These are phyloP conservation scores for Papilio demoleus DNA, from an alignment of 2,888 invertebrate genomes.

Conservation along the genomic window DNA sequence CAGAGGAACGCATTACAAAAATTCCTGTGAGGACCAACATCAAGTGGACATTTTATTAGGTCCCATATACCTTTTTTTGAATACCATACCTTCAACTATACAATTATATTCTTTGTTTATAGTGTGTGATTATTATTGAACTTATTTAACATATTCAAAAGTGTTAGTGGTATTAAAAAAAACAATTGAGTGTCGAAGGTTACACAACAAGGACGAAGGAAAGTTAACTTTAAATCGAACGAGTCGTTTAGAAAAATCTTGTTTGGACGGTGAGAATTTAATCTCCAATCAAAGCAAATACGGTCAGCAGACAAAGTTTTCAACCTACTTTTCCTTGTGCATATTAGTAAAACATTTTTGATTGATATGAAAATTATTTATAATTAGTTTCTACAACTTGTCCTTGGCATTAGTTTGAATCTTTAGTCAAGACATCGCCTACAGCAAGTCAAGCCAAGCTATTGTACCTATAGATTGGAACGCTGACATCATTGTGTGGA, in stretches of 20 bases:
- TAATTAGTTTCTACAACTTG: neutral
- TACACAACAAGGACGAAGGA: no score
- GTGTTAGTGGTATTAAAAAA: no score
- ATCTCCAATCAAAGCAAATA: neutral
- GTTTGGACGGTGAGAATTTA: neutral
- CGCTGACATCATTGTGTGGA: neutral
- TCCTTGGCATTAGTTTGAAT: neutral
- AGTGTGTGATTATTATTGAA: no score
- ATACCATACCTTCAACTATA: neutral
- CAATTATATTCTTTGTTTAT: no score
- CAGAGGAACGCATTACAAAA: conserved; percentile 1
- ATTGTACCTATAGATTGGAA: neutral
- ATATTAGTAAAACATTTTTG: neutral
- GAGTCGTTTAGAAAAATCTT: neutral
- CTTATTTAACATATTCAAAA: no score
- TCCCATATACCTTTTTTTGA: neutral
- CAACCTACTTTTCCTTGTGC: neutral
- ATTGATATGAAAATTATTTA: neutral
- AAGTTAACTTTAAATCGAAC: neutral
- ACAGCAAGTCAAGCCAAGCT: neutral
- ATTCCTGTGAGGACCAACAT: neutral
- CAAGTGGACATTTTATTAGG: neutral
- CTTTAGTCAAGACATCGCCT: neutral
- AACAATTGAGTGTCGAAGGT: no score
- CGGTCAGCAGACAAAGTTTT: neutral